Base-by-base conservation (phyloP, 2,113 vertebrate species). In the Solea senegalensis region DNA sequence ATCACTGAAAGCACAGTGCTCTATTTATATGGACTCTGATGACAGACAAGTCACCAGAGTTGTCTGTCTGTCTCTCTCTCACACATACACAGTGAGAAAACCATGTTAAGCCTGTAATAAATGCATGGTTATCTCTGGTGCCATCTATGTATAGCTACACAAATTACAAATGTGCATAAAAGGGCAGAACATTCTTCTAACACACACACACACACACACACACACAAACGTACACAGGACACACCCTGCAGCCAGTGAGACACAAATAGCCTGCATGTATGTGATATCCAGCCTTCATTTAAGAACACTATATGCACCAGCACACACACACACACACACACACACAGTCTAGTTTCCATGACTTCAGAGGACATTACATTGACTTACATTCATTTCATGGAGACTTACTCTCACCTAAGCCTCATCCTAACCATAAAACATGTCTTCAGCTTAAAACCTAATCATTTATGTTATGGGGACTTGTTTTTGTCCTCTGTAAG, bases 201-300 rank as follows among this genome's bases (percentile, higher is more conserved):
- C n/a, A n/a, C n/a, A n/a, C n/a, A 21, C 21, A 21, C 21, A 21
- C 50, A 69, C 60, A 52, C 34, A 56, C 49, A 70, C 48, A n/a
- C 41, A 44, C 41, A 44, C 46, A 60, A 48, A 55, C 64, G 74
- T 44, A 48, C 26, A 57, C 51, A 69, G 41, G 65, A 40, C 56
- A 66, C 86, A 78, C 79, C 86, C 84, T 72, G 45, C 68, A 78
- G 66, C 70, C 76, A 71, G 58, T 41, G 12, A 56, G 74, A 85
- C 72, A 75, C 51, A 86, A 65, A 86, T 81, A 78, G 43, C 76
- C 71, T 34, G 34, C 34, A 34, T 69, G 21, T 43, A 56, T 65
- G 76, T 80, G 79, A 73, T 34, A 50, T 64, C 56, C 46, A 71
- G 34, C 34, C 3, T 34, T 34, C 34, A 34, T 34, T 34, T 34